Evolutionary conservation across 1,140 invertebrate species (phyloP).

Genomic region (Phthorimaea operculella): DNA sequence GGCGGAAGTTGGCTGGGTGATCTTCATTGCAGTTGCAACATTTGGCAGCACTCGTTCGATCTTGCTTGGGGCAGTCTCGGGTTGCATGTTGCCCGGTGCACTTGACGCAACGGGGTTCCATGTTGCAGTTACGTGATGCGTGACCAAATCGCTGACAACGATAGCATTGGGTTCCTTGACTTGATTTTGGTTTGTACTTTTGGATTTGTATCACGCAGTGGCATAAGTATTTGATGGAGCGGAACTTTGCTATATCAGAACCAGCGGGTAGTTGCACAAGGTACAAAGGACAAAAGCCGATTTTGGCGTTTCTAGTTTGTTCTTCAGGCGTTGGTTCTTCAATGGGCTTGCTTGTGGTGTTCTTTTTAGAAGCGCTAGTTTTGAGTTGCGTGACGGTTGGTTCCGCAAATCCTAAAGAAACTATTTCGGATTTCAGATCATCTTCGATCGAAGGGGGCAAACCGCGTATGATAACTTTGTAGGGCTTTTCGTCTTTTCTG

Average conservation of each 20-base stretch:
- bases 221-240: background rate
- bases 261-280: background rate
- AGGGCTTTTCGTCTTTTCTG: background rate
- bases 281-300: background rate
- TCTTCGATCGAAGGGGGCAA: background rate
- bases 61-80: conserved; percentile 26
- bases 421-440: background rate
- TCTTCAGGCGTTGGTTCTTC: background rate
- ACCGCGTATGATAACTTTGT: background rate
- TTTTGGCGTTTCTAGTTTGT: background rate
- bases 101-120: conserved; percentile 31
- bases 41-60: conserved; percentile 15
- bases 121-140: conserved; percentile 29
- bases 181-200: background rate
- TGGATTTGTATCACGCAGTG: background rate
- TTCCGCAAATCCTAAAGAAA: no score
- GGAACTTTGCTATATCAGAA: background rate
- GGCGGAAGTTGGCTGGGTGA: conserved; percentile 21
- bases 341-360: no score
- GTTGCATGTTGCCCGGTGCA: conserved; percentile 36
- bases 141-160: conserved; percentile 41
- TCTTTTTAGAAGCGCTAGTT: no score
- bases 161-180: background rate
- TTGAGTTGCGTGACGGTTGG: no score
- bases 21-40: conserved; percentile 34